Evolutionary conservation across 1,140 invertebrate species (phyloP), one percentile per base, ranked within the genome.

Genomic region (Drosophila orena): DNA sequence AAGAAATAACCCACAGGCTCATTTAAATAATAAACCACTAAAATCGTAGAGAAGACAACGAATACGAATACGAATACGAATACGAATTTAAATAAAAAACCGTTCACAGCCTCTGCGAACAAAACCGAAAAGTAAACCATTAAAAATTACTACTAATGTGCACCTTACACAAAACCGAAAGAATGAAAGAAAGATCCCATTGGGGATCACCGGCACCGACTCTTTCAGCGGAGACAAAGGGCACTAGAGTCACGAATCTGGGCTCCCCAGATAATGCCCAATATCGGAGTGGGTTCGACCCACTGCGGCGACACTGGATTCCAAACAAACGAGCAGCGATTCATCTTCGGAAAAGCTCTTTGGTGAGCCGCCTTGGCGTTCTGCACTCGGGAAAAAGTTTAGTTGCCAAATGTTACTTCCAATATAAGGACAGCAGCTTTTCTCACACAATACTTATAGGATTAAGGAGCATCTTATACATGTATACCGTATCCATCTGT

Each of bases 91-190:
- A 89, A 89, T 79, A 84, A 70, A 89, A 69, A 89, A 79, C 75
- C 79, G 79, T 79, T 88, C 37, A 49, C 54, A 76, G 59, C 66
- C 42, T 70, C 46, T 46, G 76, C 84, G 68, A 84, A 84, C 77
- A 89, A 80, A 89, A 79, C 79, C 57, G 79, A 84, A 88, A 80
- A 89, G 79, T 89, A 84, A 89, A 84, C 72, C 84, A 89, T 89
- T 89, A 89, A 89, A 89, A 89, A 89, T 89, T 89, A 89, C 84
- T 89, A 84, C 84, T 89, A 89, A 89, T 89, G 84, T 89, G 84
- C 84, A 89, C 84, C 84, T 89, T 89, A 89, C 84, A 89, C 84
- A 84, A 89, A 89, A 61, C 61, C 57, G 24, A 24, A 24, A 5
- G 24, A 24, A 24, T 5, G 24, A 69, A 46, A 58, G 52, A 69